Evolutionary conservation across 2,888 invertebrate genomes (phyloP).

Genomic region (Pheosia gnoma): DNA sequence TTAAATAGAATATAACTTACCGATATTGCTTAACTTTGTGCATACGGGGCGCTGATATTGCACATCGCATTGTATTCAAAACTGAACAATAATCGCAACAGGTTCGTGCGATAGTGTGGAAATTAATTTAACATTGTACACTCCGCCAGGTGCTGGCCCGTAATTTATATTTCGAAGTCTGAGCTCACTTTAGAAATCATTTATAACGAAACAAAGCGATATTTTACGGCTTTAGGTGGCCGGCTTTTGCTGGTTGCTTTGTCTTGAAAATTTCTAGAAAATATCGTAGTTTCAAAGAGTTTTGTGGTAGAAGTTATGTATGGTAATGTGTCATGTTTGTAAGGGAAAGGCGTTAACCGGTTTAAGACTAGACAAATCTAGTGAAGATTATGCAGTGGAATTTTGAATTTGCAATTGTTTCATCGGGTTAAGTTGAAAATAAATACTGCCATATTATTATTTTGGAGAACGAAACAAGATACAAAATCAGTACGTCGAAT

Average conservation of each 20-base stretch:
- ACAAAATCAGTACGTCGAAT: too few species aligned
- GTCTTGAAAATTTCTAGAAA: conserved; percentile 6
- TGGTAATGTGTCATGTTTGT: background rate
- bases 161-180: conserved; percentile 43
- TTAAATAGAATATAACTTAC: too few species aligned
- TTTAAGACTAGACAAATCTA: background rate
- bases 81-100: conserved; percentile 41
- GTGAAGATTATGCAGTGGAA: background rate
- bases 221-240: conserved; percentile 24
- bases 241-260: conserved; percentile 1
- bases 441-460: too few species aligned
- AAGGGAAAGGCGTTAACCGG: background rate
- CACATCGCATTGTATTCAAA: conserved; percentile 3
- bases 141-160: conserved; percentile 30
- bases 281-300: background rate
- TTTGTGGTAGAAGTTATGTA: background rate
- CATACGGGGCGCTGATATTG: background rate
- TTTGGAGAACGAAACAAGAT: too few species aligned
- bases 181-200: conserved; percentile 37
- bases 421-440: too few species aligned
- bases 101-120: conserved; percentile 34
- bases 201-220: conserved; percentile 33
- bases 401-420: background rate
- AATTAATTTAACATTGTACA: conserved; percentile 46
- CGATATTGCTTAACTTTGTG: too few species aligned